Evolutionary conservation across 2,113 vertebrate genomes (phyloP).

Genomic region (Epinephelus moara): DNA sequence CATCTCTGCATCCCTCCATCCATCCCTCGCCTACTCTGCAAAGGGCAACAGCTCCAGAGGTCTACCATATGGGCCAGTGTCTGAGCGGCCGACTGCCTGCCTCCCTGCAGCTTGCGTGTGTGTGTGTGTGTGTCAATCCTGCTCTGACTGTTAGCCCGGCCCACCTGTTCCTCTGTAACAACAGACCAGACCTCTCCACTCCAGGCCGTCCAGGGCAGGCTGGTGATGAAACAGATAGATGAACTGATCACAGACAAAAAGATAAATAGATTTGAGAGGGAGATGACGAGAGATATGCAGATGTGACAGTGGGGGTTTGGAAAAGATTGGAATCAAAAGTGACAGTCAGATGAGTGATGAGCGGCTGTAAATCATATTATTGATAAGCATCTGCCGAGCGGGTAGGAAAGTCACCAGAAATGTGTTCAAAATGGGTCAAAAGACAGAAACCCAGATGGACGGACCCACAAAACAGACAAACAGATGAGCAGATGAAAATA

Average conservation of each 20-base stretch:
- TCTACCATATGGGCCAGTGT: slow-evolving; percentile 82
- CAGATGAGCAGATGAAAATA: slow-evolving; percentile 61
- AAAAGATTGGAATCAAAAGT: slow-evolving; percentile 25
- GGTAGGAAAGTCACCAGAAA: background rate
- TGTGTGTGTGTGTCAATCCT: slow-evolving; percentile 39
- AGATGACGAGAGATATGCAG: slow-evolving; percentile 17
- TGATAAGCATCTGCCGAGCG: slow-evolving; percentile 27
- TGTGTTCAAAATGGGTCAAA: background rate
- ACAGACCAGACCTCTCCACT: slow-evolving; percentile 70
- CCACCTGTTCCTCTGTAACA: slow-evolving; percentile 78
- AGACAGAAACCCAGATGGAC: slow-evolving; percentile 27
- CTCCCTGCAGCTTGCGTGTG: slow-evolving; percentile 57
- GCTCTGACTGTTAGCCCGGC: slow-evolving; percentile 68
- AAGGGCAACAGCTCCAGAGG: slow-evolving; percentile 78
- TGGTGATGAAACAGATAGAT: slow-evolving; percentile 36
- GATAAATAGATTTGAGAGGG: slow-evolving; percentile 10
- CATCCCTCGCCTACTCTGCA: slow-evolving; percentile 60
- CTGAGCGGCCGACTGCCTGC: slow-evolving; percentile 73
- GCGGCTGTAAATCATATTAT: slow-evolving; percentile 4
- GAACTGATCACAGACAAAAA: slow-evolving; percentile 9
- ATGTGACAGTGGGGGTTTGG: slow-evolving; percentile 23
- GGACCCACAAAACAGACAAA: slow-evolving; percentile 11
- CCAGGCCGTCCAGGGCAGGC: slow-evolving; percentile 40
- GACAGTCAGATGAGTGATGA: slow-evolving; percentile 17
- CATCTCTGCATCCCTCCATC: slow-evolving; percentile 59